Evolutionary conservation across 2,113 vertebrate species (phyloP), one percentile per base, ranked within the genome.

Genomic region (Sylvilagus bachmani): DNA sequence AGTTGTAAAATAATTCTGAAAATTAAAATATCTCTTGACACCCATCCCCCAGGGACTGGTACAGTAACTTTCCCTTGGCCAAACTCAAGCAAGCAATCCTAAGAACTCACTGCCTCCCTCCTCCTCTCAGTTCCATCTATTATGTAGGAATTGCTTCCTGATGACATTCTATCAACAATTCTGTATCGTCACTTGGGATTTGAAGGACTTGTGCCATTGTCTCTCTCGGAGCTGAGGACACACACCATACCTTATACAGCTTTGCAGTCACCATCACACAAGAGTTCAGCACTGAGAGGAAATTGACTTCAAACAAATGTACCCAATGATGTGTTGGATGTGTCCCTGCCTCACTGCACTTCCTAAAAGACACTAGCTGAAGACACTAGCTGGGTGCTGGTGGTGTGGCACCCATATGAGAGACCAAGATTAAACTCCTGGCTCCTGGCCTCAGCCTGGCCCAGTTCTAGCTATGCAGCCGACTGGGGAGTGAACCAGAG

Each of bases 1-100:
- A 17, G 71, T 86, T 93, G 79, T 29, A 80, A 89, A 89, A 74
- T 67, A 69, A 79, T 84, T 70, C 36, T 77, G n/a, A 70, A 91
- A 90, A 66, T 73, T 80, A 38, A 74, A 96, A 75, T 74, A 71
- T 67, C 78, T 85, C 71, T 58, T 64, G 25, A 74, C 8, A 61
- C 55, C 69, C 51, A 58, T 36, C 29, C 21, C 69, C 64, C 70
- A n/a, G 49, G 82, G n/a, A 83, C 55, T n/a, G 7, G 64, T 27
- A 71, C 29, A 90, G 38, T 67, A 61, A 78, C 29, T 79, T 3
- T 64, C 22, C 33, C 17, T 74, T 25, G 31, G 55, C 27, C 49
- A 21, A 82, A 58, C 51, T 87, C 75, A 86, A 36, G 58, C 71
- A 62, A 53, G 61, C 27, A 83, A 78, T 73, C 27, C 22, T 62